phyloP scores from a whole-genome alignment of 2,113 vertebrate genomes.

The Zosterops borbonicus region DNA sequence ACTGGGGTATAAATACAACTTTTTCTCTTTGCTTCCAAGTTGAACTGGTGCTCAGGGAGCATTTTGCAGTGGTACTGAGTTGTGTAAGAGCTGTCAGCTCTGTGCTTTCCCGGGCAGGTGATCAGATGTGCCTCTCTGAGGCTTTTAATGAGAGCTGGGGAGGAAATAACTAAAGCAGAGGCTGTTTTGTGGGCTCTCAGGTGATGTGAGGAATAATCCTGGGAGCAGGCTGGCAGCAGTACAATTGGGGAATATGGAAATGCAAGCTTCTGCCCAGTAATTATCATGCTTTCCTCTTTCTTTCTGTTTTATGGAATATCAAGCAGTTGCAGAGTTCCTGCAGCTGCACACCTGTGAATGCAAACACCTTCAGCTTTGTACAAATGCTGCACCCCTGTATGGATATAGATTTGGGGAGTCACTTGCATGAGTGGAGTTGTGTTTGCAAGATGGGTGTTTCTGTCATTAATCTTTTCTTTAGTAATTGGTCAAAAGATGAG shows the following conservation, averaged over 20 bases:
- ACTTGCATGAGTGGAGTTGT: background rate
- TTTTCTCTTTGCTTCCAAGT: background rate
- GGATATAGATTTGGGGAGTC: background rate
- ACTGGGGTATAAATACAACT: background rate
- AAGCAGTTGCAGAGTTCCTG: background rate
- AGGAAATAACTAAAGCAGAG: background rate
- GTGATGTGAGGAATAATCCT: background rate
- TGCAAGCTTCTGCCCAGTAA: background rate
- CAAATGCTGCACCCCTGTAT: background rate
- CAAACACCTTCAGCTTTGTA: background rate
- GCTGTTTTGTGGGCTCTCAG: background rate
- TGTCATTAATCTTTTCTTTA: background rate
- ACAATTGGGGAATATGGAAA: background rate
- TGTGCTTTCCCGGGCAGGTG: background rate
- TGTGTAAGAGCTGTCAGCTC: background rate
- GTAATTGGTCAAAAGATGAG: background rate
- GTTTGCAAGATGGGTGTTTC: background rate
- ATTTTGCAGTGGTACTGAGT: background rate
- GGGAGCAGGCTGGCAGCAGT: background rate
- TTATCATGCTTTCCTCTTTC: background rate
- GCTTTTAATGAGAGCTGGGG: background rate
- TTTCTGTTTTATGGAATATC: fast-evolving
- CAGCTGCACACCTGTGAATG: background rate
- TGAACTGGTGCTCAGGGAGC: background rate
- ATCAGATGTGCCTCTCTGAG: background rate